Evolutionary conservation across 1,140 invertebrate genomes (phyloP).

Genomic region (Brachionus manjavacas): DNA sequence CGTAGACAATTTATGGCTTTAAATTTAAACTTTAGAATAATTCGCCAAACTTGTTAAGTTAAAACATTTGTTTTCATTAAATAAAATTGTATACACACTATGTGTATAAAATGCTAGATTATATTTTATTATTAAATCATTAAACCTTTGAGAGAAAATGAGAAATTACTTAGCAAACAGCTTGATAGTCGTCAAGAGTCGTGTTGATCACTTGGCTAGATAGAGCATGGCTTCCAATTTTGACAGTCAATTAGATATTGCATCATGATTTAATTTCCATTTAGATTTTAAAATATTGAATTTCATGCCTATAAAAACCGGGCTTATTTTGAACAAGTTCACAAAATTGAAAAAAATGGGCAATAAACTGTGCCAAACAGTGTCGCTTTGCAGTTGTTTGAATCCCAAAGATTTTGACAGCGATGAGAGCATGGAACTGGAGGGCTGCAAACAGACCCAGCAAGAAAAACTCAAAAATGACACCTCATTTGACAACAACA

Average conservation of each 20-base stretch:
- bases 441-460: not conserved
- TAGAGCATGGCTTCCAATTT: not conserved
- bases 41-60: not conserved
- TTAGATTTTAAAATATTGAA: slow-evolving; percentile 17
- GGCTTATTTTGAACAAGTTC: not conserved
- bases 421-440: not conserved
- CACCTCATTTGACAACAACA: not conserved
- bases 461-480: not conserved
- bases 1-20: not conserved
- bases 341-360: not conserved
- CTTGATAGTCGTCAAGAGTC: not conserved
- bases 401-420: not conserved
- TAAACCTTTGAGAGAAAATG: not conserved
- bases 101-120: not conserved
- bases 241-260: not conserved
- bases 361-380: slow-evolving; percentile 8
- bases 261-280: not conserved
- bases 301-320: not conserved
- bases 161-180: not conserved
- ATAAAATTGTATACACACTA: not conserved
- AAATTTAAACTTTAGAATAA: not conserved
- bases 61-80: slow-evolving; percentile 4
- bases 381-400: not conserved
- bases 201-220: not conserved
- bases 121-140: not conserved